Evolutionary conservation across 1,140 invertebrate species (phyloP), one percentile per base, ranked within the genome.

Genomic region (Conus ventricosus): DNA sequence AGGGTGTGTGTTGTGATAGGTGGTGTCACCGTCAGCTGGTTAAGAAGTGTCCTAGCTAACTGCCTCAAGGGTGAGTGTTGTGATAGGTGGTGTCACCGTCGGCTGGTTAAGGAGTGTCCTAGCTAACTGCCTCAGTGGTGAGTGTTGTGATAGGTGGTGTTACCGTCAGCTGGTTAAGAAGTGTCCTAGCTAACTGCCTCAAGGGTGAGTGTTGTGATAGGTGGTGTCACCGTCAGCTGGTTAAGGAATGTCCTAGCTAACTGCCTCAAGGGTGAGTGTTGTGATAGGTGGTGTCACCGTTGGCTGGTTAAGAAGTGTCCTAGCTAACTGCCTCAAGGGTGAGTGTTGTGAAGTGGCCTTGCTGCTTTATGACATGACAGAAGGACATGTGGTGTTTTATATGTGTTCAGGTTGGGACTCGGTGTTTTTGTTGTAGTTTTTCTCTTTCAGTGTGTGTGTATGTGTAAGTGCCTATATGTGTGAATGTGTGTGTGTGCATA

Each of bases 1-100:
- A 39, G 60, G 97, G 97, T 97, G 95, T 95, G 95, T 94, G 15
- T 60, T 60, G 57, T 60, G 71, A 27, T 25, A 51, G 7, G n/a
- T n/a, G 67, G 67, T 7, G n/a, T 20, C 7, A 20, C 13, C 23
- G 6, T 75, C 23, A 20, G 13, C 13, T 75, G 67, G 17, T 20
- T 75, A 20, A 7, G 67, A 25, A 17, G 20, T 7, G 67, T 75
- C 20, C 60, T 11, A 15, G 60, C 20, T 11, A 15, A 20, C 39
- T 39, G 39, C 39, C 39, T 39, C 39, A 0, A 39, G 60, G 97
- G 97, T 97, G 95, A 95, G 95, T 94, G 15, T 60, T 60, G 57
- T 60, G 71, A 27, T 25, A 51, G 7, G n/a, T n/a, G 67, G 67
- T 7, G n/a, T 20, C 7, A 20, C 13, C 23, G 6, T 75, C 23